phyloP scores from a whole-genome alignment of 2,888 invertebrate species.

The Drosophila ustulata region DNA sequence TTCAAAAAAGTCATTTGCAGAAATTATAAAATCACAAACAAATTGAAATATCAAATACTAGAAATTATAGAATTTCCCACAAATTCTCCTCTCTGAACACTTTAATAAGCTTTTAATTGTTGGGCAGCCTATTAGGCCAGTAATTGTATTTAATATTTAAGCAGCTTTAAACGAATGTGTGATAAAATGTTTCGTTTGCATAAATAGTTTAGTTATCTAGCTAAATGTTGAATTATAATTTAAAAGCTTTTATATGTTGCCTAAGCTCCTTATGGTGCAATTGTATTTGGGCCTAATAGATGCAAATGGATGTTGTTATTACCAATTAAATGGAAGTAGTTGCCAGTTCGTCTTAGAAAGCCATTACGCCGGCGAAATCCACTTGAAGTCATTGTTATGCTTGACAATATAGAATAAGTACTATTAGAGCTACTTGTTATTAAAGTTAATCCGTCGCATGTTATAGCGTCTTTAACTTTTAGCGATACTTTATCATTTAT shows the following conservation, averaged over 20 bases:
- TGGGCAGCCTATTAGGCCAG: not conserved
- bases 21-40: too few relatives aligned
- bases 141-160: not conserved
- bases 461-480: constrained; percentile 47
- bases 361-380: not conserved
- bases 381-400: not conserved
- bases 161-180: not conserved
- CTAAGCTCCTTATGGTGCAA: constrained; percentile 1
- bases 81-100: not conserved
- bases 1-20: too few relatives aligned
- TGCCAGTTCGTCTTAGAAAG: not conserved
- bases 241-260: not conserved
- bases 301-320: not conserved
- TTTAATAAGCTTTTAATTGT: not conserved
- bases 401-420: constrained; percentile 6
- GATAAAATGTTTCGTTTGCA: not conserved
- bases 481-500: constrained; percentile 38
- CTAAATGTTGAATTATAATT: not conserved
- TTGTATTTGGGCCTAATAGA: not conserved
- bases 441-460: constrained; percentile 58
- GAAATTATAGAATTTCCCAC: not conserved
- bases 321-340: not conserved
- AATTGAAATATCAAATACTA: too few relatives aligned
- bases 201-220: not conserved
- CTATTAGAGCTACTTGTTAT: constrained; percentile 16